Evolutionary conservation across 2,797 vertebrate species (phyloP).

Genomic region (Potorous gilbertii): DNA sequence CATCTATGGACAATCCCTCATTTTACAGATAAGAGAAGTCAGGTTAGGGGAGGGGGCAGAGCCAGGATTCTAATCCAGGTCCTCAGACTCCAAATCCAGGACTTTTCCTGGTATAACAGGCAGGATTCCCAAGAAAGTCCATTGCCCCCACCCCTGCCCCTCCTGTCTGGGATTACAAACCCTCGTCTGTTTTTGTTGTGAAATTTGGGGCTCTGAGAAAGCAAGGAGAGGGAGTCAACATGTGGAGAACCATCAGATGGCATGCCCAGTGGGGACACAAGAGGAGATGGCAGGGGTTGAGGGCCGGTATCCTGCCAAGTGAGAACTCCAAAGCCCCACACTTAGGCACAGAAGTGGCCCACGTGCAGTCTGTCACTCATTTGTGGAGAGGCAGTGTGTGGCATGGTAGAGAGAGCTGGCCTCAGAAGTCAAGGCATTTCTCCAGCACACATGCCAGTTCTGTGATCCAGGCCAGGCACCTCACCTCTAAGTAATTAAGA

Average conservation of each 20-base stretch:
- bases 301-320: slow-evolving; percentile 17
- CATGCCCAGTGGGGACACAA: slow-evolving; percentile 7
- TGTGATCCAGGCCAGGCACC: background rate
- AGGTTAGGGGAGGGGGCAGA: background rate
- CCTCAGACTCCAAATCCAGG: too few relatives aligned
- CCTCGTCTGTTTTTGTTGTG: background rate
- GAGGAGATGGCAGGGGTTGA: background rate
- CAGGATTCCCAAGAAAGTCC: background rate
- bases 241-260: slow-evolving; percentile 56
- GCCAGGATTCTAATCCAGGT: background rate
- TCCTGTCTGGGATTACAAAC: background rate
- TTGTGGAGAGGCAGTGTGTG: too few relatives aligned
- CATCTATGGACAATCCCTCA: background rate
- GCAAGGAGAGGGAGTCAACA: slow-evolving; percentile 49
- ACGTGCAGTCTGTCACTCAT: background rate
- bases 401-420: too few relatives aligned
- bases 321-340: slow-evolving; percentile 22
- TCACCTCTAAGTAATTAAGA: background rate
- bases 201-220: slow-evolving; percentile 34
- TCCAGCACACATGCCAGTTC: too few relatives aligned
- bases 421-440: background rate
- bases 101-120: background rate
- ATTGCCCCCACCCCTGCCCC: background rate
- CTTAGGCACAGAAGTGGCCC: slow-evolving; percentile 16
- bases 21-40: background rate